Evolutionary conservation across 2,113 vertebrate species (phyloP).

Genomic region (Chrysemys picta): DNA sequence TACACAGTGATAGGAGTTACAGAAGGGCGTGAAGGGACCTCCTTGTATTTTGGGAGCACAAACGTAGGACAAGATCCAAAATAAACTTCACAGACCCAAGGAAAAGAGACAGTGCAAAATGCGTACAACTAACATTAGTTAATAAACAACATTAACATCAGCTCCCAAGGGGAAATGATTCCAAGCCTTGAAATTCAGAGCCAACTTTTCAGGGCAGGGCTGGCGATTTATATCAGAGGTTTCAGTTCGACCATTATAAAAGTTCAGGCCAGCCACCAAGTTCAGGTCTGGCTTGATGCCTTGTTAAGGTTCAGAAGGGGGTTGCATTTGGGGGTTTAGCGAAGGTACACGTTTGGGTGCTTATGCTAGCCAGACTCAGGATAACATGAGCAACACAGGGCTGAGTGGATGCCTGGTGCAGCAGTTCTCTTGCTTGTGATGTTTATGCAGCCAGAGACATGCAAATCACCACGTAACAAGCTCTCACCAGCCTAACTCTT

Average conservation of each 20-base stretch:
- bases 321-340: slow-evolving; percentile 17
- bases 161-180: slow-evolving; percentile 64
- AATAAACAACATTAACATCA: neutral
- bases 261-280: slow-evolving; percentile 20
- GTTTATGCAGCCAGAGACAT: neutral
- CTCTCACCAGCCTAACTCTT: neutral
- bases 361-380: neutral
- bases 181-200: slow-evolving; percentile 19
- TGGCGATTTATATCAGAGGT: slow-evolving; percentile 49
- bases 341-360: neutral
- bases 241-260: slow-evolving; percentile 25
- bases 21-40: slow-evolving; percentile 59
- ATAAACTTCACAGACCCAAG: slow-evolving; percentile 65
- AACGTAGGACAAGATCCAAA: slow-evolving; percentile 65
- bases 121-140: slow-evolving; percentile 60
- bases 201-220: slow-evolving; percentile 17
- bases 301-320: neutral
- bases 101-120: slow-evolving; percentile 62
- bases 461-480: neutral
- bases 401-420: rapidly evolving
- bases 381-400: neutral
- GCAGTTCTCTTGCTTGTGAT: neutral
- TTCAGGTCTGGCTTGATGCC: neutral
- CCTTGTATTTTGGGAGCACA: slow-evolving; percentile 63
- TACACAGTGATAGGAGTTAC: slow-evolving; percentile 59